Evolutionary conservation across 2,797 vertebrate species (phyloP).

Genomic region (Okamejei kenojei): DNA sequence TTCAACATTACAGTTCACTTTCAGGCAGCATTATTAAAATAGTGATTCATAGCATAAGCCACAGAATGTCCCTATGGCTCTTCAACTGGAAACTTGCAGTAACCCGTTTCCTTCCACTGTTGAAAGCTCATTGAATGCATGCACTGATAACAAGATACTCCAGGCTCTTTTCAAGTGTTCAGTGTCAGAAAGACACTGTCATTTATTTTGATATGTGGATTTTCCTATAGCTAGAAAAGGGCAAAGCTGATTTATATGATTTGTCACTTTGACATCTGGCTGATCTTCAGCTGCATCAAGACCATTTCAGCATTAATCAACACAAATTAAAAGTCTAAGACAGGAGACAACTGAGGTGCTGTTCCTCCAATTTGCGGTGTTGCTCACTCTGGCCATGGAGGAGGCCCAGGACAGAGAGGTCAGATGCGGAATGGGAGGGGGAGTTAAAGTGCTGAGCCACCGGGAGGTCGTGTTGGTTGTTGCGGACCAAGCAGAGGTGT

Average conservation of each 20-base stretch:
- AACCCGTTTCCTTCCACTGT: neutral
- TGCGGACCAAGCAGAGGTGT: too few species aligned
- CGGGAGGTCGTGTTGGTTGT: too few species aligned
- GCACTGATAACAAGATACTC: neutral
- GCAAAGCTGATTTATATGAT: neutral
- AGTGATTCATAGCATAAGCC: neutral
- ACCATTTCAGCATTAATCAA: neutral
- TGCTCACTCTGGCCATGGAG: too few species aligned
- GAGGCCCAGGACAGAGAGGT: too few species aligned
- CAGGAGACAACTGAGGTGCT: neutral
- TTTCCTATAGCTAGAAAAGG: neutral
- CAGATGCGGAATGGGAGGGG: too few species aligned
- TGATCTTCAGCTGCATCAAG: neutral
- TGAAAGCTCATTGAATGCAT: constrained; percentile 3
- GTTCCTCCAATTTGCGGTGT: too few species aligned
- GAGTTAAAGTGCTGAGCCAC: too few species aligned
- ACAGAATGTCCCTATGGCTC: neutral
- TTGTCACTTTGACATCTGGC: neutral
- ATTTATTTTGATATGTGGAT: neutral
- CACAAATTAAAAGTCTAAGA: neutral
- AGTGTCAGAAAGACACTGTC: neutral
- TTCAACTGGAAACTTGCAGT: neutral
- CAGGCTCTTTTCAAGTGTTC: neutral
- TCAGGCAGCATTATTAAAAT: neutral
- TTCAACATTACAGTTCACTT: neutral